Evolutionary conservation across 2,888 invertebrate species (phyloP), one percentile per base, ranked within the genome.

Genomic region (Magallana nippona): DNA sequence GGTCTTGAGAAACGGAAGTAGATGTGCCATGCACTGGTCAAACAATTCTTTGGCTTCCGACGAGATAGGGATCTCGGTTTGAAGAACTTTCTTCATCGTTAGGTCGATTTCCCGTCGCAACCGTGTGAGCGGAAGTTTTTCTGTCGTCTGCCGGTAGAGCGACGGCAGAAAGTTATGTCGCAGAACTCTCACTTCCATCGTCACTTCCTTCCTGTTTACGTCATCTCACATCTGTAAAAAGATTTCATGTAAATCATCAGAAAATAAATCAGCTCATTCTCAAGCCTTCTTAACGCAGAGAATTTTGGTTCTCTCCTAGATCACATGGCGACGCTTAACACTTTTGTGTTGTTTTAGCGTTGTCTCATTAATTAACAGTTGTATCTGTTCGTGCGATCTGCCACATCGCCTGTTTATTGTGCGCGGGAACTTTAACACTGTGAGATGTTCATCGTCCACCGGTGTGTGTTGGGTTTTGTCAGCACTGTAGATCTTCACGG

Each of bases 151-250:
- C 19, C 85, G 57, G 60, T 86, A 83, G 0, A 86, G 78, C 10
- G 85, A 83, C 78, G 85, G 85, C 1, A 86, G 83, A 32, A 80
- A 86, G 56, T 84, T 79, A 55, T 86, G 85, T 32, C 84, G 71
- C 10, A 84, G 60, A 13, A 84, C 77, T 55, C 82, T 58, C n/a
- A 84, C 84, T n/a, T 82, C 82, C 84, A 84, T 84, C 22, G 13
- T 32, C n/a, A 60, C n/a, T 15, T 44, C 15, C n/a, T 17, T 71
- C 15, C 32, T 22, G 1, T 10, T 71, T 27, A 71, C 27, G 13
- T 71, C 71, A 71, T 71, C 2, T 71, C 27, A 71, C 27, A 71
- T 11, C 71, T 71, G 71, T 27, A 17, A 71, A 71, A 71, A 44
- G 44, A 44, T 44, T 44, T 44, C 44, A 5, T 44, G 8, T 44